phyloP scores from a whole-genome alignment of 2,113 vertebrate genomes.

The Erythrolamprus reginae region DNA sequence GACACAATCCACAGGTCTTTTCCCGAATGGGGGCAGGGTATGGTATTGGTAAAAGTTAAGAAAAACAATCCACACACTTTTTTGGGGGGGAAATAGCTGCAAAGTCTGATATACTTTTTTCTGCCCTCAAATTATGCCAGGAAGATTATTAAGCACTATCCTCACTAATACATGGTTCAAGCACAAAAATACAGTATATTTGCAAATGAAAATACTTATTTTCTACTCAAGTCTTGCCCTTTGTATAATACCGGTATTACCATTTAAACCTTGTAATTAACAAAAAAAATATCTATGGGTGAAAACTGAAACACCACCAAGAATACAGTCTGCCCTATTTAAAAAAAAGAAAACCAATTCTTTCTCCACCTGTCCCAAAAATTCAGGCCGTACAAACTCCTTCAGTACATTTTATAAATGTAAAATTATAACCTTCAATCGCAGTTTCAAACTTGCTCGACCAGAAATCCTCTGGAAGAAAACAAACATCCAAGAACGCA shows the following conservation, averaged over 20 bases:
- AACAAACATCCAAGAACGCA: slow-evolving; percentile 29
- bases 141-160: not conserved
- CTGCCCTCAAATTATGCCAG: not conserved
- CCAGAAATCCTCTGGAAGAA: slow-evolving; percentile 26
- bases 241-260: not conserved
- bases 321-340: not conserved
- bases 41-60: not conserved
- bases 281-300: not conserved
- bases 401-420: not conserved
- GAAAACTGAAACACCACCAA: not conserved
- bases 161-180: not conserved
- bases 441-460: not conserved
- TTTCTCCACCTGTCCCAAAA: slow-evolving; percentile 52
- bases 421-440: slow-evolving; percentile 17
- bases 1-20: slow-evolving; percentile 36
- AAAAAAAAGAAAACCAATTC: not conserved
- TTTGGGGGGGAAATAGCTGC: too few species aligned
- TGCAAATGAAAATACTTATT: slow-evolving; percentile 22
- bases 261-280: not conserved
- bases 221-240: not conserved
- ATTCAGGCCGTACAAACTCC: not conserved
- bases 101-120: not conserved
- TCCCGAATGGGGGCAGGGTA: not conserved
- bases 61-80: slow-evolving; percentile 7
- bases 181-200: not conserved